Conservation (phyloP, 2,113 vertebrate species). For the Electrona antarctica region DNA sequence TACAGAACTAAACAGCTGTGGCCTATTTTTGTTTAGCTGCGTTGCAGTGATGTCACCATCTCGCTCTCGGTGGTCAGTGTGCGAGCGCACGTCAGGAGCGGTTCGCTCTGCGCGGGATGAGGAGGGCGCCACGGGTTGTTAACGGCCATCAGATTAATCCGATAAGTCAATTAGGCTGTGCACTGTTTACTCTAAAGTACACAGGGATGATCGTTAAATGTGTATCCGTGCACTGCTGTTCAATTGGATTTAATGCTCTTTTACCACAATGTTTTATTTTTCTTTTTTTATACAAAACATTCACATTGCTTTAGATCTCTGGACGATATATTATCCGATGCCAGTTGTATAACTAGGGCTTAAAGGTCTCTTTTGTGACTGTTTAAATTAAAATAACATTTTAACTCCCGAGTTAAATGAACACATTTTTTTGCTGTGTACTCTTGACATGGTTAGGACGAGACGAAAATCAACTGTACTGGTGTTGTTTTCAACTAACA, state of each 20-base stretch:
- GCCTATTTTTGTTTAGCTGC: slow-evolving; percentile 84
- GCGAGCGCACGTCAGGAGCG: slow-evolving; percentile 77
- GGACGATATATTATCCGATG: no score
- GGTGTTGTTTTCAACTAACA: no score
- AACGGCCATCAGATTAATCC: slow-evolving; percentile 47
- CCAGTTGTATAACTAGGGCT: no score
- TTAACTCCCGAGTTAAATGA: no score
- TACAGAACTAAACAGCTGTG: slow-evolving; percentile 88
- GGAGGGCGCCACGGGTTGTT: slow-evolving; percentile 45
- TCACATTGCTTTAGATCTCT: neutral
- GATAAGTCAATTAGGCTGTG: slow-evolving; percentile 43
- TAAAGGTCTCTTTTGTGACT: no score
- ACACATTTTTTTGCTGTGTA: no score
- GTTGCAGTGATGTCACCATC: slow-evolving; percentile 81
- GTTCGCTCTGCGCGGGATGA: slow-evolving; percentile 64
- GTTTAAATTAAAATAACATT: no score
- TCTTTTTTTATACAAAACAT: neutral
- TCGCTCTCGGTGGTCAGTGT: slow-evolving; percentile 79
- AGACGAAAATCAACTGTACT: no score
- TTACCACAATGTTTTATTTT: neutral
- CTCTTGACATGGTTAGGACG: no score
- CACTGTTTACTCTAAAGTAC: slow-evolving; percentile 41
- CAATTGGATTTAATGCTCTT: slow-evolving; percentile 14
- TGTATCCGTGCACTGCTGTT: slow-evolving; percentile 15
- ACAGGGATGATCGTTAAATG: slow-evolving; percentile 24